Evolutionary conservation across 1,140 invertebrate species (phyloP), one percentile per base, ranked within the genome.

Genomic region (Drosophila arawakana): DNA sequence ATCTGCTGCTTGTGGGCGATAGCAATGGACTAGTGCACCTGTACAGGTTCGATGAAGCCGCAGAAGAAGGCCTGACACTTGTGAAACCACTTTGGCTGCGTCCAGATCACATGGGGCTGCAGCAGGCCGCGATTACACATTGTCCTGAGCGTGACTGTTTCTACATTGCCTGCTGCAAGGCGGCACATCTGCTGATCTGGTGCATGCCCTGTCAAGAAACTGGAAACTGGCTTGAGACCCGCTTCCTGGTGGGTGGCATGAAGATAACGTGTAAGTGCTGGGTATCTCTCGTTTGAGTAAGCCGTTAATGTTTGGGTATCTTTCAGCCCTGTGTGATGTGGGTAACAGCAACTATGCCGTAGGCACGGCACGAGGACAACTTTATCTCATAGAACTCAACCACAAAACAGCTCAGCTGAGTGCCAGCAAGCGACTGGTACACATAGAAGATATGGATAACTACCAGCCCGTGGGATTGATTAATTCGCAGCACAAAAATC

Each of bases 131-230:
- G 34, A 79, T 91, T 2, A 76, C 70, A 0, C 11, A 65, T 18
- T 72, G 60, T 39, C 15, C 54, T 0, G 13, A 60, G 0, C 41
- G 7, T 0, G 39, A 77, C 11, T 78, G 71, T 15, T 73, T 76
- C 43, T 91, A 81, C 7, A 78, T 91, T 30, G 70, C 72, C 15
- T 79, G 68, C 47, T 82, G 76, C 60, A 91, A 91, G 46, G 72
- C 67, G 2, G 76, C 80, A 5, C 74, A 91, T 68, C 1, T 91
- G n/a, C 61, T 91, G 1, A 61, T 76, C 25, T 91, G 77, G 80
- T 60, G 70, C 47, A 15, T 81, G 35, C 59, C 70, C 3, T 11
- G 15, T 4, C 7, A 44, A 11, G 30, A 34, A 5, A n/a, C 15
- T n/a, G 25, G 10, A 0, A 34, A 47, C 0, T 89, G 70, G 60